Base-by-base conservation (phyloP, 1,140 invertebrate species). In the Drosophila insularis region DNA sequence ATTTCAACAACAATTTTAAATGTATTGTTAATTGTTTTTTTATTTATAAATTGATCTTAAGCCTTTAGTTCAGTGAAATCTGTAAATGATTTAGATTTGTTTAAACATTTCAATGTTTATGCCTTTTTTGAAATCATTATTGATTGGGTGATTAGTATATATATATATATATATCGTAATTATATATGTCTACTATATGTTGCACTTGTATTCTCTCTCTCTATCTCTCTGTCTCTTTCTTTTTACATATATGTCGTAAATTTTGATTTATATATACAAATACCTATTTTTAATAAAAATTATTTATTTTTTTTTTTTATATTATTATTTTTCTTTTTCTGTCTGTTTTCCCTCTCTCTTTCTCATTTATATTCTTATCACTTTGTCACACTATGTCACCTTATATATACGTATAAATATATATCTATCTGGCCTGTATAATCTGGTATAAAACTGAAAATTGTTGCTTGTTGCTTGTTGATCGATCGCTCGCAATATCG, bases 301-400 rank as follows among this genome's bases (percentile, higher is more conserved):
- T 56, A 19, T 35, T 21, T 21, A 21, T 21, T 21, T 35, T 60
- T 43, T 32, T 35, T 61, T 66, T 46, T 27, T 60, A 43, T 53
- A 73, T 35, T 73, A 63, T 65, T 70, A 35, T 58, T 68, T 56
- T 14, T 64, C 37, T 74, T 32, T 81, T 37, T 78, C 35, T 69
- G 50, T 73, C 53, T 82, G 59, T 80, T 17, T 78, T 87, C 40
- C 87, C 46, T 70, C 55, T 50, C 46, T 78, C 61, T 73, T 68
- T 63, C 63, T 75, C 72, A 61, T 55, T 74, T 46, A 27, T 27
- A 5, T 27, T 27, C 27, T 27, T 27, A 27, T 27, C 27, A 68
- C 39, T 62, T 4, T 62, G 54, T 74, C 59, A 43, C 67, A 40
- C 70, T 72, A 39, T 46, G 62, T 60, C 56, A 63, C 71, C 43